Evolutionary conservation across 2,888 invertebrate species (phyloP).

Genomic region (Himalopsyche kuldschensis): DNA sequence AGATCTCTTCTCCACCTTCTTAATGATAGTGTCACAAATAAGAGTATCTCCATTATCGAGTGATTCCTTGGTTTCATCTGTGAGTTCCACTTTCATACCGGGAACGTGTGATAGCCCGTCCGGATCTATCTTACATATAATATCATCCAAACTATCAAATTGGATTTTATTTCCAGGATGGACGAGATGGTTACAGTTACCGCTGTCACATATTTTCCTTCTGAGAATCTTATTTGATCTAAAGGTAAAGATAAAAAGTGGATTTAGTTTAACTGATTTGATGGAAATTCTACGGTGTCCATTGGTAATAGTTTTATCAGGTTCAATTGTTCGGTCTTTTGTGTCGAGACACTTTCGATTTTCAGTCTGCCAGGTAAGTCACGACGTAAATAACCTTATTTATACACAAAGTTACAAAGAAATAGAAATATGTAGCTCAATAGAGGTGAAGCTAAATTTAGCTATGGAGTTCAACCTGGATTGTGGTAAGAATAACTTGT

Average conservation of each 20-base stretch:
- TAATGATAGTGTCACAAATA: neutral
- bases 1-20: neutral
- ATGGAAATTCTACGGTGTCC: no score
- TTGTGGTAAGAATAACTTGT: no score
- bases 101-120: constrained; percentile 49
- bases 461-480: no score
- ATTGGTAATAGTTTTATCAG: no score
- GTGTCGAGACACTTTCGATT: no score
- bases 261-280: no score
- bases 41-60: neutral
- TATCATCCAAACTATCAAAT: constrained; percentile 56
- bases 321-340: no score
- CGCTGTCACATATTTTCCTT: constrained; percentile 45
- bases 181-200: constrained; percentile 43
- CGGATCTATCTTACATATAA: constrained; percentile 57
- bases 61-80: constrained; percentile 30
- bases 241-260: constrained; percentile 1
- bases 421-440: no score
- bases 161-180: constrained; percentile 51
- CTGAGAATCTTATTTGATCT: constrained; percentile 54
- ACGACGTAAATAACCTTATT: no score
- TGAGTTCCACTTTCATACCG: constrained; percentile 54
- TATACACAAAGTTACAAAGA: no score
- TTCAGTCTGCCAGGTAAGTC: no score
- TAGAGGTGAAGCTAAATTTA: no score